Base-by-base conservation (phyloP, 1,140 invertebrate species). In the Zaprionus africanus region DNA sequence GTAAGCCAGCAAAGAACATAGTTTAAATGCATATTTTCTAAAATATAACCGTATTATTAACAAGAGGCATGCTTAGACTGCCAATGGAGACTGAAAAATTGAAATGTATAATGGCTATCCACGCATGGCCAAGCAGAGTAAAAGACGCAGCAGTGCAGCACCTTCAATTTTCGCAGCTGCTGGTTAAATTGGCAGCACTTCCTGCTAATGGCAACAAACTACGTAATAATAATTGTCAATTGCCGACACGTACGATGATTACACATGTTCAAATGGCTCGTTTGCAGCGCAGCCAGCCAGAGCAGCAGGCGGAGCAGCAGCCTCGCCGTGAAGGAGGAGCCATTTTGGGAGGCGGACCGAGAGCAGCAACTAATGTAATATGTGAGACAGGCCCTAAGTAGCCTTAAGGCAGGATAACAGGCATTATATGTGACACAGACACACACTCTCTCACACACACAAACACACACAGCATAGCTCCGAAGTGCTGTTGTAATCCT, bases 191-290 rank as follows among this genome's bases (percentile, higher is more conserved):
- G 60, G 67, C 67, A 71, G 67, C 67, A 71, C 73, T 76, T 76
- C 73, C 67, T 76, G 73, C 43, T 76, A 76, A 76, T 76, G 59
- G 66, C 73, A 76, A 76, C 67, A 76, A 76, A 87, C 84, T 88
- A 88, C 81, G 81, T 88, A 87, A 87, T 87, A 87, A 87, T 87
- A 87, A 87, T 87, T 87, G 84, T 87, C 84, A 87, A 87, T 87
- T 87, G 84, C 84, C 84, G 74, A 88, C 84, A 87, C 84, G 84
- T 87, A 87, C 84, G 84, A 87, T 87, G 84, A 87, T 87, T 87
- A 87, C 84, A 87, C 84, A 88, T 87, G 84, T 88, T 69, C 75
- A 79, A 81, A 73, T 70, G 78, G 9, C 19, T 51, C 11, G 46
- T 51, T 51, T 11, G 41, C 65, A 73, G 26, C 61, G 43, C 67